Evolutionary conservation across 2,113 vertebrate genomes (phyloP), one percentile per base, ranked within the genome.

Genomic region (Anas platyrhynchos): DNA sequence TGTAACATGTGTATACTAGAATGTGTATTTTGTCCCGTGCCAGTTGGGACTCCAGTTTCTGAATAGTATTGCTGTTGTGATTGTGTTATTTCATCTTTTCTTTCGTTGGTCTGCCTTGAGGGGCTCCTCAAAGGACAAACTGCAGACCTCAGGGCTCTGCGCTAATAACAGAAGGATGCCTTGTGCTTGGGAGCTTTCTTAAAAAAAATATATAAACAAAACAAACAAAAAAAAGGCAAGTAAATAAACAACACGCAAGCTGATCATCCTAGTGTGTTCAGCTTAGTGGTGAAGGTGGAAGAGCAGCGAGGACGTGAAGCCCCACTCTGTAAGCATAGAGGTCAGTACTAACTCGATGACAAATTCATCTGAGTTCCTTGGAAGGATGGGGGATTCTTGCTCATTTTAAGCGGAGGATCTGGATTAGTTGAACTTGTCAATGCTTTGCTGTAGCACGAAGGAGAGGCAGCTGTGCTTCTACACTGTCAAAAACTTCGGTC

Each of bases 51-150:
- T 82, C 11, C 29, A 31, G 1, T 38, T 88, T 76, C 31, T 80
- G 6, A 59, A 16, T 38, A 25, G 11, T 36, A 43, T 18, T 79
- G 23, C 13, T 3, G 0, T 38, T 76, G 32, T 23, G 34, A 46
- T 41, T 66, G 25, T 61, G 36, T 76, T 3, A 1, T 38, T 94
- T 36, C 71, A 63, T 72, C 38, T 9, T 3, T 0, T 56, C 26
- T 73, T 61, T 44, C 2, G 4, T 16, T n/a, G 16, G 5, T 54
- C 0, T 0, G 10, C 36, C 32, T 50, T 67, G 25, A 59, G 41
- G 48, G 32, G 44, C 43, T 78, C 52, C 29, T 20, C 17, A 44
- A 26, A 74, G 16, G 25, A 25, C 9, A 65, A 29, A 16, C 2
- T 8, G 31, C 26, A 13, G 44, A 4, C 18, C 50, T n/a, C 17